Conservation (phyloP, 1,140 invertebrate genomes). For the Trichonephila clavipes region DNA sequence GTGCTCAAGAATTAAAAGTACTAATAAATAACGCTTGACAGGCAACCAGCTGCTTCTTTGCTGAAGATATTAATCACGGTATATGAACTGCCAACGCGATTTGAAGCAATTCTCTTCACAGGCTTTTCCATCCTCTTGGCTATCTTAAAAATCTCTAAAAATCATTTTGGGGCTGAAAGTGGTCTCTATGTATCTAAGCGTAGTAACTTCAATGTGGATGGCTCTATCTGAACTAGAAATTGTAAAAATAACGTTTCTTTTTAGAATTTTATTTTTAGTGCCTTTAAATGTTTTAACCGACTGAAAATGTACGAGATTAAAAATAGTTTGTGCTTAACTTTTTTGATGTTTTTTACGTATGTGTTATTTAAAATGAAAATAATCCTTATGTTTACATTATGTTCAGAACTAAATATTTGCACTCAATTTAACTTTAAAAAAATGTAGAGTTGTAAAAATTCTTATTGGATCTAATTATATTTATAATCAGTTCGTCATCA, state of each 20-base stretch:
- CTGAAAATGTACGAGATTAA: background rate
- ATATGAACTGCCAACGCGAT: constrained; percentile 6
- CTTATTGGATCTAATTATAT: too few relatives aligned
- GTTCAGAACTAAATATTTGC: too few relatives aligned
- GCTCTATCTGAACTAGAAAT: background rate
- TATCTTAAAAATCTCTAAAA: too few relatives aligned
- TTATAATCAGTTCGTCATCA: too few relatives aligned
- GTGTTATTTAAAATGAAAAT: too few relatives aligned
- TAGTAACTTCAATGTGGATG: background rate
- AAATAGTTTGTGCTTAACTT: background rate
- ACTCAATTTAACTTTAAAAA: too few relatives aligned
- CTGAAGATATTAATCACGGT: constrained; percentile 24
- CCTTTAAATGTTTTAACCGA: too few relatives aligned
- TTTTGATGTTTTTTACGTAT: background rate
- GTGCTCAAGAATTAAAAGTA: constrained; percentile 39
- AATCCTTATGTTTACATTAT: too few relatives aligned
- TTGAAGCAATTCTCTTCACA: background rate
- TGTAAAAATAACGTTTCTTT: background rate
- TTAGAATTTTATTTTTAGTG: background rate
- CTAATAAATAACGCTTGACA: constrained; percentile 42
- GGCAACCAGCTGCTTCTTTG: background rate
- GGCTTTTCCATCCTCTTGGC: background rate
- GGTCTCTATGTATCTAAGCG: background rate
- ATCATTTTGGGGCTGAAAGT: background rate
- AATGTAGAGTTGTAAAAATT: too few relatives aligned